Conservation (phyloP, 2,888 invertebrate species). For the Diplolepis rosae region DNA sequence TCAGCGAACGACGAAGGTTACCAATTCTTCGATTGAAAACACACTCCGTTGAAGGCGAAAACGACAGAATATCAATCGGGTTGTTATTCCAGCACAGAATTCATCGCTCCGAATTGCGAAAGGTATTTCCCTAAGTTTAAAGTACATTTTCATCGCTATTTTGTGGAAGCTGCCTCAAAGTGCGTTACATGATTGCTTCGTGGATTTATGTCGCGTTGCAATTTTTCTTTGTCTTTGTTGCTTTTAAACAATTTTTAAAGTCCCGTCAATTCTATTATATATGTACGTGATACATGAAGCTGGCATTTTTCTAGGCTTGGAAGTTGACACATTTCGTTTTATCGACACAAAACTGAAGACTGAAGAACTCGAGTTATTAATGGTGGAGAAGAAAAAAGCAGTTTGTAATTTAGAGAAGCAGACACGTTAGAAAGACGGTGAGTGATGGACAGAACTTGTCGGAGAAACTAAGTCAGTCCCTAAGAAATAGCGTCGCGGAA, state of each 20-base stretch:
- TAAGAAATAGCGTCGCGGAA: constrained; percentile 37
- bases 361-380: constrained; percentile 19
- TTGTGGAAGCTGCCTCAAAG: constrained; percentile 1
- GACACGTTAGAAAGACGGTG: constrained; percentile 62
- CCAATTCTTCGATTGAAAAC: background rate
- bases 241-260: background rate
- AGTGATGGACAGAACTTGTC: constrained; percentile 66
- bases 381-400: constrained; percentile 33
- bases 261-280: background rate
- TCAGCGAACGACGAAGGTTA: background rate
- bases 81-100: constrained; percentile 11
- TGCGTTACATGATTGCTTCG: background rate
- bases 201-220: background rate
- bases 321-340: background rate
- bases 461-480: constrained; percentile 37
- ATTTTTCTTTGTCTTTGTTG: background rate
- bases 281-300: background rate
- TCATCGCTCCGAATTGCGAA: background rate
- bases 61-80: constrained; percentile 3
- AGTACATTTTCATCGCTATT: constrained; percentile 12
- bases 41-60: background rate
- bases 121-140: background rate
- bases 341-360: background rate
- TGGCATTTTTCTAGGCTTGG: background rate
- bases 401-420: constrained; percentile 55